Evolutionary conservation across 2,113 vertebrate species (phyloP).

Genomic region (Glaucomys volans): DNA sequence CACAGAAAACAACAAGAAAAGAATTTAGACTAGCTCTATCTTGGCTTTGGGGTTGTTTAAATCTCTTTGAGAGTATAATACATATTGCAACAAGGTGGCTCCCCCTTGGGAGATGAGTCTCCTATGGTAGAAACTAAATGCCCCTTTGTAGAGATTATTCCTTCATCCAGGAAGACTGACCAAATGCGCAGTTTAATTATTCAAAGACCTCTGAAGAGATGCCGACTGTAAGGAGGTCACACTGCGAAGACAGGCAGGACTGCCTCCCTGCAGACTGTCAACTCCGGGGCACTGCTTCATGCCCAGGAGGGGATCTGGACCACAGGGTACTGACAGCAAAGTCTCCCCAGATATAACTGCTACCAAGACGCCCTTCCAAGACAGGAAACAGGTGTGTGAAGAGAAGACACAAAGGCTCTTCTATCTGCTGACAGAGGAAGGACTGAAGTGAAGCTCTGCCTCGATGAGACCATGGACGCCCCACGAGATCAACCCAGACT

Average conservation of each 20-base stretch:
- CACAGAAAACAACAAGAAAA: neutral
- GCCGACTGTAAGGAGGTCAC: neutral
- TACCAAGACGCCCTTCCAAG: neutral
- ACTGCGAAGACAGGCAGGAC: neutral
- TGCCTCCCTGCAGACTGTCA: neutral
- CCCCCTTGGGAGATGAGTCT: neutral
- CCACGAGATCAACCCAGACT: neutral
- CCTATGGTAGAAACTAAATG: neutral
- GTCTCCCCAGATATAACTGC: neutral
- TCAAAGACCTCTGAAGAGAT: neutral
- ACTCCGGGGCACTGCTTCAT: neutral
- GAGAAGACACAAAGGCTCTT: neutral
- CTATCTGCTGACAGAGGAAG: neutral
- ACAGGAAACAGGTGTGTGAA: neutral
- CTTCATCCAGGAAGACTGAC: neutral
- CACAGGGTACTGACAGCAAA: neutral
- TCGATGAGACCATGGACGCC: neutral
- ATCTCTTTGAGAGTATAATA: neutral
- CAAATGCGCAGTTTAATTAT: slow-evolving; percentile 3
- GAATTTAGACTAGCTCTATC: neutral
- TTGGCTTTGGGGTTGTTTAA: neutral
- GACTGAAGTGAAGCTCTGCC: neutral
- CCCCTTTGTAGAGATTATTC: neutral
- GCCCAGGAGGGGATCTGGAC: neutral
- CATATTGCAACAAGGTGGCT: neutral